These are phyloP conservation scores for Echinometra lucunter DNA, from an alignment of 53 echinoderm and acorn worm genomes.

Conservation along the genomic window DNA sequence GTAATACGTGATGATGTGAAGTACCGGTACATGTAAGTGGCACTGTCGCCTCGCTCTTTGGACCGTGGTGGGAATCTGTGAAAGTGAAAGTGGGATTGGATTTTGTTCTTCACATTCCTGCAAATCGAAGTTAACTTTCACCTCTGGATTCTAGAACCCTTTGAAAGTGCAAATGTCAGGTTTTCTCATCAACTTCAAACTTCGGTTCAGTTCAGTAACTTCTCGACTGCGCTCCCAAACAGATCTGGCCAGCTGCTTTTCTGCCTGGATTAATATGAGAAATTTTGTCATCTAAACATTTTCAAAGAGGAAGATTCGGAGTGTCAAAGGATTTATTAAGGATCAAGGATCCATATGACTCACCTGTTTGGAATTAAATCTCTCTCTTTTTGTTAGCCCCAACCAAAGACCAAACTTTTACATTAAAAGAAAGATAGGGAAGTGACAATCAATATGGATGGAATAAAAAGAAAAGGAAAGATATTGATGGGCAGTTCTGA, in stretches of 20 bases:
- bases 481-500: conserved; percentile 61
- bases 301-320: not conserved
- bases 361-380: not conserved
- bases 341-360: no score
- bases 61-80: not conserved
- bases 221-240: no score
- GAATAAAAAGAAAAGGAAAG: conserved; percentile 55
- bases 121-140: no score
- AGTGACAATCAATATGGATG: conserved; percentile 4
- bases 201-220: no score
- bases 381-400: not conserved
- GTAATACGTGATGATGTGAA: no score
- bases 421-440: not conserved
- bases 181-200: not conserved
- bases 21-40: not conserved
- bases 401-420: no score
- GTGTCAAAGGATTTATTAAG: no score
- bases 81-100: not conserved
- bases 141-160: not conserved
- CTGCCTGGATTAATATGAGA: not conserved
- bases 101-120: not conserved
- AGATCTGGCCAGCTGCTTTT: not conserved
- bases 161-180: not conserved
- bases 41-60: not conserved
- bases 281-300: not conserved